Evolutionary conservation across 2,113 vertebrate species (phyloP), one percentile per base, ranked within the genome.

Genomic region (Crotalus tigris): DNA sequence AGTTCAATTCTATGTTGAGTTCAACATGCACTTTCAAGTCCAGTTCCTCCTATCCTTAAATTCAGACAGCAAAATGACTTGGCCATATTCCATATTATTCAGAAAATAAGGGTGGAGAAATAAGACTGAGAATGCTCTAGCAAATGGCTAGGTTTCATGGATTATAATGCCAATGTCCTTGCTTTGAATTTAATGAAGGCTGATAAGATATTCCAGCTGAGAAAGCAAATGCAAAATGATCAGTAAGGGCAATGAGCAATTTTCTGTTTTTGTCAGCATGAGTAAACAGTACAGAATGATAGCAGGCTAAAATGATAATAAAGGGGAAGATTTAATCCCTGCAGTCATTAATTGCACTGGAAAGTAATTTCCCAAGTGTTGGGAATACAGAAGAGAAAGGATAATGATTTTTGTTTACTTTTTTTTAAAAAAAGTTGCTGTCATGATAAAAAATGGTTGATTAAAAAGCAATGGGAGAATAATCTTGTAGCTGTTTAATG

Each of bases 401-500:
- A 24, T 0, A 0, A 93, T 93, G 92, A n/a, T 55, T 93, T 93
- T 49, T 23, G 57, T 23, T 39, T n/a, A 10, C 23, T 51, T 10
- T 24, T 24, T 6, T n/a, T 12, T 46, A 46, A 46, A 5, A n/a
- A 95, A 49, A 53, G n/a, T 94, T 89, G 91, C 90, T 81, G 91
- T 46, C 3, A 57, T 44, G 88, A 91, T 90, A 51, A 59, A 44
- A 89, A 86, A 86, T 5, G 46, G 10, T 51, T 4, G 23, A 59
- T 13, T 44, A 7, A 64, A 86, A 75, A 33, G 6, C 88, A 88
- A 51, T 86, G 89, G 91, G 91, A 91, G 94, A 94, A 94, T 46
- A 59, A 61, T 88, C n/a, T 39, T 0, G 0, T 1, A 33, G 46
- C 23, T 15, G 6, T 89, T 54, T 57, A 29, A 64, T 0, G 51